A percentile compares a stretch with the other conserved stretches of the same genome.
Evolutionary conservation across 2,888 invertebrate species (phyloP).

Genomic region (Melangyna quadrimaculata): DNA sequence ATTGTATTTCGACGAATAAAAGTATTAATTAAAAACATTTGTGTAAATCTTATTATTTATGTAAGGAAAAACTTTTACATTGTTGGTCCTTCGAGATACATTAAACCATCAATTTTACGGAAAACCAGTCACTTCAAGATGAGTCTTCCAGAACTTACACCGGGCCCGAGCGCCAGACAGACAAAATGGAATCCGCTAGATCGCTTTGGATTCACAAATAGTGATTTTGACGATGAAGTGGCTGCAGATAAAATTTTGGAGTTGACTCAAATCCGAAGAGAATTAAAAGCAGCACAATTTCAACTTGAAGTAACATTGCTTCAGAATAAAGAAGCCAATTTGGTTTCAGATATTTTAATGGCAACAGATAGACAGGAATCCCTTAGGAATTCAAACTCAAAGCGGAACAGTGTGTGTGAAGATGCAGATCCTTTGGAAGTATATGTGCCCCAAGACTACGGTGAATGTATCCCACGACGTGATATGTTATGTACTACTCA

Average conservation of each 20-base stretch:
- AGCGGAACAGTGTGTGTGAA: neutral
- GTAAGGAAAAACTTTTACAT: too few species aligned
- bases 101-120: neutral
- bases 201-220: neutral
- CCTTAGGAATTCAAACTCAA: neutral
- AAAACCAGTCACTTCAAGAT: neutral
- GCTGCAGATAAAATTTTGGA: neutral
- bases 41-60: too few species aligned
- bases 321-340: neutral
- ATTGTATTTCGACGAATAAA: too few species aligned
- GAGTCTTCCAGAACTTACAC: constrained; percentile 6
- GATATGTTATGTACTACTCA: neutral
- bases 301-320: too few species aligned
- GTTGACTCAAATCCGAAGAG: too few species aligned
- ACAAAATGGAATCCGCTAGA: constrained; percentile 4
- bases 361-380: neutral
- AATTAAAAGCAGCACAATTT: too few species aligned
- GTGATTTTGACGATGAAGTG: neutral
- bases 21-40: neutral
- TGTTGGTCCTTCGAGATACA: neutral
- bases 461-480: neutral
- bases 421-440: neutral
- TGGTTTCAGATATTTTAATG: neutral
- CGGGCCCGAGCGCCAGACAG: neutral
- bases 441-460: neutral